phyloP scores from a whole-genome alignment of 2,888 invertebrate genomes.

The Poecilobothrus nobilitatus region DNA sequence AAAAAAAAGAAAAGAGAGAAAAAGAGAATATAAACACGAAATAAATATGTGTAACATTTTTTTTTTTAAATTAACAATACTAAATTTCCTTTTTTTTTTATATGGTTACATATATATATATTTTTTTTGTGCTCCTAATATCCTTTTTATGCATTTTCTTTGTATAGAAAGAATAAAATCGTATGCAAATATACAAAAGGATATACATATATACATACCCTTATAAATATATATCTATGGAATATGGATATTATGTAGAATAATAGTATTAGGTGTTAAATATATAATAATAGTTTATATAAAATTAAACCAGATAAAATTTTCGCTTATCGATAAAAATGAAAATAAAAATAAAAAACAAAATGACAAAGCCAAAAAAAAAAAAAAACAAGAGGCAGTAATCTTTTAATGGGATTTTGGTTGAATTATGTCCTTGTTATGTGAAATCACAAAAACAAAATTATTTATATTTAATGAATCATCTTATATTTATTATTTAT shows the following conservation, averaged over 20 bases:
- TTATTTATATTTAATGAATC: no score
- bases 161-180: no score
- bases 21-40: not conserved
- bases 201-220: not conserved
- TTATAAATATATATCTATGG: no score
- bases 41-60: not conserved
- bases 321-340: not conserved
- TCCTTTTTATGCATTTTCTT: not conserved
- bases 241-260: no score
- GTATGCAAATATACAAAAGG: not conserved
- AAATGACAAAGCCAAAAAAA: no score
- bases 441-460: not conserved
- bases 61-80: not conserved
- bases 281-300: not conserved
- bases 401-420: not conserved
- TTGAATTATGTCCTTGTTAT: not conserved
- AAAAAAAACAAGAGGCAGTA: not conserved
- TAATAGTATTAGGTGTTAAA: conserved; percentile 2
- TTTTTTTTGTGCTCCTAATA: not conserved
- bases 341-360: not conserved
- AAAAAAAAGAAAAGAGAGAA: not conserved
- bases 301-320: not conserved
- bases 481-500: no score
- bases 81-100: not conserved
- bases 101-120: no score